These are phyloP conservation scores for Aethes cnicana DNA, from an alignment of 2,888 invertebrate species.

Conservation along the genomic window DNA sequence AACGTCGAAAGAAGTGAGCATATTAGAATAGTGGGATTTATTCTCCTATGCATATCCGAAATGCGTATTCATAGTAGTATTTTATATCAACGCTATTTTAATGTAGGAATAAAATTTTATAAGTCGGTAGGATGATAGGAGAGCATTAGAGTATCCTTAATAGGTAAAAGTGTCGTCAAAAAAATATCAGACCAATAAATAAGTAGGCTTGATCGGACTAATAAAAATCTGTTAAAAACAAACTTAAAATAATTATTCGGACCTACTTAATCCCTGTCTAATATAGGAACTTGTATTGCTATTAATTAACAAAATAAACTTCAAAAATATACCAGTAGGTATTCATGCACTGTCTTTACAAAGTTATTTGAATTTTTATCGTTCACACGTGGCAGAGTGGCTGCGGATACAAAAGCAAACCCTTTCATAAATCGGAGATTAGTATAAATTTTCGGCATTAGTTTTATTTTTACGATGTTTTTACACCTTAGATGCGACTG, in stretches of 20 bases:
- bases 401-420: slow-evolving; percentile 39
- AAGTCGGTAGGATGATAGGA: too few species aligned
- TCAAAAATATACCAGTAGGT: not conserved
- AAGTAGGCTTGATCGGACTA: too few species aligned
- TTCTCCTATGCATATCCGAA: slow-evolving; percentile 58
- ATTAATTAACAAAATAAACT: not conserved
- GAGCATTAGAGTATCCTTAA: too few species aligned
- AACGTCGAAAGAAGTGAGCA: slow-evolving; percentile 57
- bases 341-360: not conserved
- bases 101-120: too few species aligned
- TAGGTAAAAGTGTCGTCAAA: too few species aligned
- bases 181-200: too few species aligned
- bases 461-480: slow-evolving; percentile 64
- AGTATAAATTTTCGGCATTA: slow-evolving; percentile 44
- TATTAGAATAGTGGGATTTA: slow-evolving; percentile 60
- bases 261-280: too few species aligned
- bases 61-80: too few species aligned
- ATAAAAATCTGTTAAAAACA: too few species aligned
- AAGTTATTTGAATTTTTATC: slow-evolving; percentile 52
- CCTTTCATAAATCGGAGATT: slow-evolving; percentile 39
- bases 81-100: slow-evolving; percentile 3
- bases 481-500: slow-evolving; percentile 51
- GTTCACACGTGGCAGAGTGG: slow-evolving; percentile 66
- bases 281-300: too few species aligned
- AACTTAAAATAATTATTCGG: too few species aligned